Evolutionary conservation across 2,113 vertebrate species (phyloP), one percentile per base, ranked within the genome.

Genomic region (Oryzias woworae): DNA sequence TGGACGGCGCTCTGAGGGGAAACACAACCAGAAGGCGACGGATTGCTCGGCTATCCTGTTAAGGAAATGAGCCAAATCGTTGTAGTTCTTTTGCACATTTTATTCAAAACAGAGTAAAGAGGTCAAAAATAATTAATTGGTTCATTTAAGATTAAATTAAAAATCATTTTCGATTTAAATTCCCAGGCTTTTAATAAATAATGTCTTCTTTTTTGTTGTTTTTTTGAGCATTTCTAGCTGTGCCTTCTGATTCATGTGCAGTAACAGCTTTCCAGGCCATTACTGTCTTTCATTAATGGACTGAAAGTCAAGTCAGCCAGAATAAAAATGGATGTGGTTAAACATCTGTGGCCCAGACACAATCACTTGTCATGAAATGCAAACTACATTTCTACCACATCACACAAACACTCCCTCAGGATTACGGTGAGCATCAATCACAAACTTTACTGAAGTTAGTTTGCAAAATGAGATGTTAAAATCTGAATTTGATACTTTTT

Each of bases 1-100:
- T 83, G 92, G 94, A 93, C 93, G 92, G 93, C 87, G 90, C 73
- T 92, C 92, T 71, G 87, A 73, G 81, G 88, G 88, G 85, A 93
- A 94, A 91, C 94, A 91, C 91, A 91, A 88, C 87, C 75, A 87
- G 93, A 92, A 93, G 82, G 71, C 77, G 62, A 71, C 56, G 57
- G 74, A 80, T 80, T 26, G 67, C 55, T 57, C 5, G 10, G 62
- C 66, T 82, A 71, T 87, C 85, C 86, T 85, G 85, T 86, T 86
- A 82, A 70, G 71, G 71, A 43, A 57, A 85, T 60, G 77, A 64
- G 76, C 75, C 73, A 72, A 71, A 76, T 82, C 76, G 71, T 75
- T 47, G 24, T 13, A 50, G 53, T 58, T 77, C 66, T 74, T 69
- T 58, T 16, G 50, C 43, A 17, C 44, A 17, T 45, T 16, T 12